phyloP scores from a whole-genome alignment of 2,113 vertebrate species.

The Sylvilagus bachmani region DNA sequence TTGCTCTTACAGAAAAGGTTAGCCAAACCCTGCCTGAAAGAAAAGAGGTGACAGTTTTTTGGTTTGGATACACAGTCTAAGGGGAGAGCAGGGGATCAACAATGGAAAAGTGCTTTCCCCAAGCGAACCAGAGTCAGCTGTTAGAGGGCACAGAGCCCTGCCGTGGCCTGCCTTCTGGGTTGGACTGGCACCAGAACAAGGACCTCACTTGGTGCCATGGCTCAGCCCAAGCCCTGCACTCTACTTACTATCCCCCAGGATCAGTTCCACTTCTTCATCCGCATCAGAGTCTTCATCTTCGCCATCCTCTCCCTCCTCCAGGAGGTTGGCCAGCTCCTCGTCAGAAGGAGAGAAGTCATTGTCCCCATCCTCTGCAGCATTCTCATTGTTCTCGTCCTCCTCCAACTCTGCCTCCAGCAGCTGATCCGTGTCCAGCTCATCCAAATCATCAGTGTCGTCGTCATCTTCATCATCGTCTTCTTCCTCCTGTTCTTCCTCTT shows the following conservation, averaged over 20 bases:
- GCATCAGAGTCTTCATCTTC: conserved; percentile 95
- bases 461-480: conserved; percentile 97
- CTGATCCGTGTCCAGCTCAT: conserved; percentile 95
- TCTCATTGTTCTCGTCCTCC: conserved; percentile 95
- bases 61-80: background rate
- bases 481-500: conserved; percentile 96
- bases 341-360: conserved; percentile 96
- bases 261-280: conserved; percentile 94
- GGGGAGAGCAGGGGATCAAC: background rate
- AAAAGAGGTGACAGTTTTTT: background rate
- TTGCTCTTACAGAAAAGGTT: background rate
- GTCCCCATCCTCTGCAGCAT: conserved; percentile 94
- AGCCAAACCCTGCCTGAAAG: background rate
- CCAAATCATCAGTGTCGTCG: conserved; percentile 95
- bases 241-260: conserved; percentile 96
- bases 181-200: background rate
- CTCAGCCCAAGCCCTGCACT: background rate
- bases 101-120: background rate
- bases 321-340: conserved; percentile 95
- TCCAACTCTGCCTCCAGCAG: conserved; percentile 94
- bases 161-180: background rate
- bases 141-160: background rate
- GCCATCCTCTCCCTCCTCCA: conserved; percentile 94
- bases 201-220: background rate
- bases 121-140: background rate